phyloP scores from a whole-genome alignment of 2,797 vertebrate species.

The Helarctos malayanus region DNA sequence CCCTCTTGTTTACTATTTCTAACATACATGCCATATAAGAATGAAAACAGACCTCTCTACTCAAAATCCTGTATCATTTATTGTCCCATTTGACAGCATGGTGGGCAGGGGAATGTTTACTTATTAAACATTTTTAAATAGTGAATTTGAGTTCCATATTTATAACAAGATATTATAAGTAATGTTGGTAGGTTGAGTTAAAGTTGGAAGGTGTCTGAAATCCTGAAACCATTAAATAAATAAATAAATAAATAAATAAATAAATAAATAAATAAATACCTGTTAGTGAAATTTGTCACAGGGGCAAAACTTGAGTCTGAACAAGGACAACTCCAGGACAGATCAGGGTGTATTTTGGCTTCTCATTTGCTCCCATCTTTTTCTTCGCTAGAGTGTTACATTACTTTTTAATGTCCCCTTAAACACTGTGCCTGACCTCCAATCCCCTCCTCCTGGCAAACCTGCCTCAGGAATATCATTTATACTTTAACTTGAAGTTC shows the following conservation, averaged over 20 bases:
- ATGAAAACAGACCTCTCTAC: not conserved
- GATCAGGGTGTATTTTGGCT: not conserved
- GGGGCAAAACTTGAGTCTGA: not conserved
- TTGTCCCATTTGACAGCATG: not conserved
- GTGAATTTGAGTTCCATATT: constrained; percentile 2
- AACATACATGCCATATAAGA: not conserved
- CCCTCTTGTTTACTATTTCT: not conserved
- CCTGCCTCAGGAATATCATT: not conserved
- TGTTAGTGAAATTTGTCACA: constrained; percentile 10
- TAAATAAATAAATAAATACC: too few species aligned
- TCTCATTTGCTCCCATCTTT: not conserved
- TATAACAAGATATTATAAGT: not conserved
- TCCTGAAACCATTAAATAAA: not conserved
- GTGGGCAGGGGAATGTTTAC: not conserved
- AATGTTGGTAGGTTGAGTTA: not conserved
- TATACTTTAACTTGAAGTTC: not conserved
- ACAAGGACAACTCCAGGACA: not conserved
- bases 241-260: too few species aligned
- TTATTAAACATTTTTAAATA: not conserved
- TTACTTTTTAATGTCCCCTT: not conserved
- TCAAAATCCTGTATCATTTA: not conserved
- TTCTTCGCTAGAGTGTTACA: not conserved
- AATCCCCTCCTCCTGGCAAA: not conserved
- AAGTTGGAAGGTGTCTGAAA: not conserved
- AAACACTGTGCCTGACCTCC: not conserved